Evolutionary conservation across 2,797 vertebrate species (phyloP), one percentile per base, ranked within the genome.

Genomic region (Pseudochromis fuscus): DNA sequence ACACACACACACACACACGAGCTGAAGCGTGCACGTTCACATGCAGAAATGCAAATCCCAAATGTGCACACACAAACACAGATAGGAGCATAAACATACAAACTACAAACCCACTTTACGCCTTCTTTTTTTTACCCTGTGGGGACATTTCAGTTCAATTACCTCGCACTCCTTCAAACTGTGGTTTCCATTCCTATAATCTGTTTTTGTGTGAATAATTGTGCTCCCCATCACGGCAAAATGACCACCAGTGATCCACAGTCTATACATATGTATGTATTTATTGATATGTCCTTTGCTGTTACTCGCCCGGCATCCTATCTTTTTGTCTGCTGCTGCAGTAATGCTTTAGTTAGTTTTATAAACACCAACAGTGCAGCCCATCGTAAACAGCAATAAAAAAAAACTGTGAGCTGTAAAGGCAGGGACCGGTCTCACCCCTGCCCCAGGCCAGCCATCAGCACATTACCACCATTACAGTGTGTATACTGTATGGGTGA

Each of bases 321-420:
- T 38, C 19, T 55, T 28, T 57, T 33, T 53, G 70, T 75, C 4
- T 62, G 48, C 60, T 56, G 59, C 49, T 6, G 55, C 67, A 5
- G 45, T 75, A 78, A 86, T 80, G 56, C 65, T 67, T 45, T 46
- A 49, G 49, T 87, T 23, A n/a, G 38, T 62, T 85, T 72, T 81
- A 70, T 55, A 50, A 89, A 75, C 72, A 71, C 62, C 69, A 63
- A 67, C 48, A 12, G 31, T 40, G 9, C 2, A 60, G 53, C 77
- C 67, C 76, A 79, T 75, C 64, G 33, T 27, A 72, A 65, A 81
- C 52, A 28, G 62, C 76, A 79, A 81, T 88, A 86, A 82, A 86
- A 85, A 85, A 80, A 85, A 85, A 40, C 49, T 28, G 45, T 55
- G 67, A 77, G 76, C 66, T 44, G 53, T 60, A 69, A 82, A 86